Evolutionary conservation across 2,113 vertebrate species (phyloP), one percentile per base, ranked within the genome.

Genomic region (Chaetorhynchus papuensis): DNA sequence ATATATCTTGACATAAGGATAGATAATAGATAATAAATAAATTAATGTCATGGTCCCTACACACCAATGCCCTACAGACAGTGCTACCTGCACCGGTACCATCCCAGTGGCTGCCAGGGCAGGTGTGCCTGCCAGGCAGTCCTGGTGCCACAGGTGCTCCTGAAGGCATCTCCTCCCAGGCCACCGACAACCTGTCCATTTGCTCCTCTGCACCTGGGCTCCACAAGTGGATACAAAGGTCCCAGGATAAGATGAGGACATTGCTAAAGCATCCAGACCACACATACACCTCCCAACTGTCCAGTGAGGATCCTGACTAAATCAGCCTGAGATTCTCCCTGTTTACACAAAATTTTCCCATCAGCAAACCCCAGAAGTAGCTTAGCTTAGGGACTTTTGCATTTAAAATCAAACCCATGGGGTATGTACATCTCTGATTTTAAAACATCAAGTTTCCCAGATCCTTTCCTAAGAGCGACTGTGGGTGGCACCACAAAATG

Each of bases 401-500:
- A 35, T 56, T 56, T 96, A 66, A 88, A 80, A 90, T 59, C 57
- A 80, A 76, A 50, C 35, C 54, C 30, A n/a, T 15, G 27, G 57
- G 23, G 13, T 84, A 84, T 24, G 11, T 68, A 64, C 17, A 13
- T 30, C 37, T 63, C 30, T 75, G 75, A 56, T 85, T 94, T 71
- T 85, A 90, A 93, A 64, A 42, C 20, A 23, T 2, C 0, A 0
- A 0, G 0, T 76, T 93, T 89, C 91, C 52, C 81, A 37, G 1
- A 44, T 35, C 21, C 52, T 83, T 83, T 89, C 84, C 85, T 75
- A 90, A 85, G 63, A 18, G 2, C 1, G 4, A 53, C 91, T 63
- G 70, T 86, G 78, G 72, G 74, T 85, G 95, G 78, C 78, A 86
- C 18, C 88, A 53, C 49, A 53, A 77, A 91, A 83, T 72, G 72